These are phyloP conservation scores for Peromyscus aztecus DNA, from an alignment of 2,797 vertebrate genomes.

Conservation along the genomic window DNA sequence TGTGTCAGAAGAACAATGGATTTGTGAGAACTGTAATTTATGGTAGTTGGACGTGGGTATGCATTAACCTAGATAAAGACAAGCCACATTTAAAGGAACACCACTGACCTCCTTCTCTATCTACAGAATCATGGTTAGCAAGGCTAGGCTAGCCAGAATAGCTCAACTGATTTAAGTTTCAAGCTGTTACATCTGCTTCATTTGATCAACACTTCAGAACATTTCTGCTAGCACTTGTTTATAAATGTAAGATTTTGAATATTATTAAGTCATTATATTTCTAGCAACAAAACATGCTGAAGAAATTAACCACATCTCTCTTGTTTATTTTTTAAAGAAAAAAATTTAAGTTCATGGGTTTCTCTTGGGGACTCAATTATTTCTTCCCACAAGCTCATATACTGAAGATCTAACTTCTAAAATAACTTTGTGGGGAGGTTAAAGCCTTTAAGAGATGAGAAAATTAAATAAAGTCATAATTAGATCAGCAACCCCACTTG, in stretches of 20 bases:
- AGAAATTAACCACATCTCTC: not conserved
- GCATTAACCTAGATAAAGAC: conserved; percentile 7
- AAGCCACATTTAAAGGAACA: conserved; percentile 26
- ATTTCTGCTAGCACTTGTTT: not conserved
- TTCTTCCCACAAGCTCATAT: not conserved
- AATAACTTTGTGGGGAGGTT: not conserved
- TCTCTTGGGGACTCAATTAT: not conserved
- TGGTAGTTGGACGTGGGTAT: not conserved
- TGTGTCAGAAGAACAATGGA: conserved; percentile 62
- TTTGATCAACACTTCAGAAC: conserved; percentile 32
- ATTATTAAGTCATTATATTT: not conserved
- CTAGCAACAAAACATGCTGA: not conserved
- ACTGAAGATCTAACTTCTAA: not conserved
- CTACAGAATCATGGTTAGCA: not conserved
- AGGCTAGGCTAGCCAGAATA: not conserved
- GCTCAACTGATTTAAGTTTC: not conserved
- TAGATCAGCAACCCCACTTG: not conserved
- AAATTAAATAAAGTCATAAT: not conserved
- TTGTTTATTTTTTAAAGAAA: not conserved
- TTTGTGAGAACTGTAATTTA: conserved; percentile 38
- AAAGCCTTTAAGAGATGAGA: no score
- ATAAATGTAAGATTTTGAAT: conserved; percentile 15
- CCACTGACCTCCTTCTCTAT: not conserved
- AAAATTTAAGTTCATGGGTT: not conserved
- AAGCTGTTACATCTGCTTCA: not conserved